These are phyloP conservation scores for Asobara japonica DNA, from an alignment of 1,140 invertebrate species.

Conservation along the genomic window DNA sequence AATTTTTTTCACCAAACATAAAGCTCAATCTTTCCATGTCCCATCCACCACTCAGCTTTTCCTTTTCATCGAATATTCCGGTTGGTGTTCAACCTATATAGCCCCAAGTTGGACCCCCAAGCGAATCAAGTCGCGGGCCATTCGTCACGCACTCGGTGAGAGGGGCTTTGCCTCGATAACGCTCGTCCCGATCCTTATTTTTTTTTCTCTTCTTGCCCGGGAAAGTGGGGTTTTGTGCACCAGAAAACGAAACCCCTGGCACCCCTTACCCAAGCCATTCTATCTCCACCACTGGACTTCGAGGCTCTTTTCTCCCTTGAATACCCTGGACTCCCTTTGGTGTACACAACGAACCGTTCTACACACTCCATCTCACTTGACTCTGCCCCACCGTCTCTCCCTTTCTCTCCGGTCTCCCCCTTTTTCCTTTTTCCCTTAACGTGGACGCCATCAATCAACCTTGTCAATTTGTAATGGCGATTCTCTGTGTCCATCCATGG, in stretches of 20 bases:
- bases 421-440: constrained; percentile 31
- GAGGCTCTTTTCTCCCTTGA: constrained; percentile 14
- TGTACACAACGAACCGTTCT: background rate
- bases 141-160: constrained; percentile 66
- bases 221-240: background rate
- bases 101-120: background rate
- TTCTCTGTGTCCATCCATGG: constrained; percentile 65
- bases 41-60: constrained; percentile 22
- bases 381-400: constrained; percentile 34
- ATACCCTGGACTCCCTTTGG: background rate
- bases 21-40: background rate
- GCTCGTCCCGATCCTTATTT: constrained; percentile 37
- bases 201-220: background rate
- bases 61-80: constrained; percentile 59
- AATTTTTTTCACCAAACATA: background rate
- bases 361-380: constrained; percentile 48
- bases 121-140: constrained; percentile 52
- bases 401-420: constrained; percentile 39
- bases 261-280: constrained; percentile 29
- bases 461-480: constrained; percentile 71
- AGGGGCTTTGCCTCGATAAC: constrained; percentile 63
- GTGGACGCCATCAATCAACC: constrained; percentile 66
- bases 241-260: background rate
- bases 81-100: constrained; percentile 28
- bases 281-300: constrained; percentile 31